Conservation (phyloP, 1,140 invertebrate genomes). For the Sycophaga agraensis region DNA sequence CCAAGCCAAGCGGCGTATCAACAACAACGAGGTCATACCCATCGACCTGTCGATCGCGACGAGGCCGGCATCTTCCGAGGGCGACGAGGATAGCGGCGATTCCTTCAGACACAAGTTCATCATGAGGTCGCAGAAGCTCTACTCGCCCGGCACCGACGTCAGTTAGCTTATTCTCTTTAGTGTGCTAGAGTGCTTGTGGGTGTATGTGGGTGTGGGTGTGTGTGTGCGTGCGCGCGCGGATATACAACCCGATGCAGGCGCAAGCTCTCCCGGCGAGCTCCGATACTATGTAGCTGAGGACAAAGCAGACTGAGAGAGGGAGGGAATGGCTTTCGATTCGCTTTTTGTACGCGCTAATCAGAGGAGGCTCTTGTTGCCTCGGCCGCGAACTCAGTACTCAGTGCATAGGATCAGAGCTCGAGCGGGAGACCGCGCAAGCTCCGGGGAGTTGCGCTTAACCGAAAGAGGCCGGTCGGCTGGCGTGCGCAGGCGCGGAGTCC, state of each 20-base stretch:
- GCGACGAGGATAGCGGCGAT: conserved; percentile 49
- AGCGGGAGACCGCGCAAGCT: no score
- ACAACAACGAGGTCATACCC: conserved; percentile 55
- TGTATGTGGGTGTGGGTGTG: no score
- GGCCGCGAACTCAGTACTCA: no score
- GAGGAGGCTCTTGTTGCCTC: no score
- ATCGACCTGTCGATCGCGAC: conserved; percentile 55
- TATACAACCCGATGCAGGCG: no score
- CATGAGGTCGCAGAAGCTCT: conserved; percentile 51
- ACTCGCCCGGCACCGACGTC: conserved; percentile 52
- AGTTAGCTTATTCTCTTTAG: conserved; percentile 11
- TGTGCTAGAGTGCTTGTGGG: no score
- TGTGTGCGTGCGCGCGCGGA: no score
- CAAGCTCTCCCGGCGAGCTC: no score
- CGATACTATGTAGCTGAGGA: no score
- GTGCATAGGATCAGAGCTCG: no score
- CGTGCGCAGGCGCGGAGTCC: conserved; percentile 46
- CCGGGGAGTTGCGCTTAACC: background rate
- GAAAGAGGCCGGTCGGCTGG: background rate
- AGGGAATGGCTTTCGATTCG: no score
- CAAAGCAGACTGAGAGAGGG: background rate
- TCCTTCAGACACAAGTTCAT: conserved; percentile 55
- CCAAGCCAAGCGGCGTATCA: conserved; percentile 46
- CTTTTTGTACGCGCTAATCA: no score
- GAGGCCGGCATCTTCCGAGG: conserved; percentile 47